phyloP scores from a whole-genome alignment of 1,140 invertebrate species.

The Camponotus vicinus region DNA sequence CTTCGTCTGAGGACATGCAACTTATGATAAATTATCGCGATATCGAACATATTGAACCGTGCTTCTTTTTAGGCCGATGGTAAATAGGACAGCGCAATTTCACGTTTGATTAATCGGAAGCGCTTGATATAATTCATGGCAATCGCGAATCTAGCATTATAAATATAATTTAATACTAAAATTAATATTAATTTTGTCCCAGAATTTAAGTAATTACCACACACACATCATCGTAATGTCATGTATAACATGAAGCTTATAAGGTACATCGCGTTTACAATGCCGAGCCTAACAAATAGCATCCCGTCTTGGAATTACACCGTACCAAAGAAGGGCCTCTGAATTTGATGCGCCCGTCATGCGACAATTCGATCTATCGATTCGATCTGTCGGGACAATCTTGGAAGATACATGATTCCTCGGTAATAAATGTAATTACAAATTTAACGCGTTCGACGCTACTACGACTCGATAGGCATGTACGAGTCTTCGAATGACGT shows the following conservation, averaged over 20 bases:
- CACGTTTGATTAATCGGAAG: background rate
- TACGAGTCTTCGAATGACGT: slow-evolving; percentile 24
- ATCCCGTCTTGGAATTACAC: slow-evolving; percentile 14
- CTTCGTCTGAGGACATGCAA: background rate
- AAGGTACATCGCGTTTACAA: background rate
- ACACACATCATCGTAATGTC: background rate
- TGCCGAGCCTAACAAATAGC: slow-evolving; percentile 16
- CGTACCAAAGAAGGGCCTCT: slow-evolving; percentile 16
- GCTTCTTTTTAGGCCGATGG: background rate
- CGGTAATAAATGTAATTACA: slow-evolving; percentile 75
- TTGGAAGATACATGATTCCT: slow-evolving; percentile 54
- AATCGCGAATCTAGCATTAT: background rate
- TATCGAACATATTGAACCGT: background rate
- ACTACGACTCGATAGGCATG: slow-evolving; percentile 9
- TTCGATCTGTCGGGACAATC: slow-evolving; percentile 1
- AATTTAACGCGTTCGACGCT: slow-evolving; percentile 72
- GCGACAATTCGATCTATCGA: slow-evolving; percentile 54
- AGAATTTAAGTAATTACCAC: background rate
- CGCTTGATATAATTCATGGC: background rate
- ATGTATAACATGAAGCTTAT: background rate
- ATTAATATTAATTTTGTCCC: background rate
- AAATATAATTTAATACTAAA: background rate
- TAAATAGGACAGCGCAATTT: background rate
- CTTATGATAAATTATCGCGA: slow-evolving; percentile 11
- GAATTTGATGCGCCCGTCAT: slow-evolving; percentile 17